Base-by-base conservation (phyloP, 2,888 invertebrate genomes). In the Leptothorax acervorum region DNA sequence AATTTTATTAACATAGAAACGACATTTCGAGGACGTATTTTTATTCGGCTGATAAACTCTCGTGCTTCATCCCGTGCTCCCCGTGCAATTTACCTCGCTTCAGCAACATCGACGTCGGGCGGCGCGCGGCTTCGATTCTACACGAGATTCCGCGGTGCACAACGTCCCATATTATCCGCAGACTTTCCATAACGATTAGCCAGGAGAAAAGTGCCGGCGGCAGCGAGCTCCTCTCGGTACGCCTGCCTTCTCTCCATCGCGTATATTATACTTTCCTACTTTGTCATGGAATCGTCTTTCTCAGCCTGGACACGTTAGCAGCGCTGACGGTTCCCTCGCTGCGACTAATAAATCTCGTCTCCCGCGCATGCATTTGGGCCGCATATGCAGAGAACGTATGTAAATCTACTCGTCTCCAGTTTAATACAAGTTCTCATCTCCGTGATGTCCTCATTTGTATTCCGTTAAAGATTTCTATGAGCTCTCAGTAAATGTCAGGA, bases 121-220 rank as follows among this genome's bases (percentile, higher is more conserved):
- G 28, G 51, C 78, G 53, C 62, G 66, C 66, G 18, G 75, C 68
- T 81, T 60, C 75, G 74, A 85, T 88, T 74, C 84, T 81, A 70
- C 82, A 39, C 31, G 83, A 68, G 88, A 89, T 85, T 78, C 85
- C 84, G 83, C 81, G 74, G 70, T 60, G 63, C 68, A 68, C 62
- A 74, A 85, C 89, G 92, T 91, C 89, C 92, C 88, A 91, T 91
- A 92, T 92, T 92, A 90, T 89, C 87, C 88, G 70, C 87, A 76
- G 87, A 92, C 92, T 92, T 92, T 91, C 91, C 92, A 90, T 89
- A 89, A 89, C 90, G 89, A 91, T 92, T 90, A 89, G 87, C 84
- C 86, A 62, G 85, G 86, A 86, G 90, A 89, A 90, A 89, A 86
- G 86, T 84, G 88, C 88, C 88, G 66, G 62, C 76, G 90, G 89